phyloP scores from a whole-genome alignment of 2,113 vertebrate genomes.

The Bos taurus region ARS-UCD2.0 NC_037329.1:83300501-83301000 shows the following conservation, averaged over 20 bases:
- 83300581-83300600: background rate
- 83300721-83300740: background rate
- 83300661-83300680: background rate
- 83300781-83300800: background rate
- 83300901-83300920: background rate
- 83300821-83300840: background rate
- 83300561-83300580: background rate
- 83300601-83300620: background rate
- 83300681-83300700: background rate
- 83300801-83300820: background rate
- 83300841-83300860: background rate
- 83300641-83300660: background rate
- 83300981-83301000: background rate
- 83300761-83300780: background rate
- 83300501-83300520: background rate
- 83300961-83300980: background rate
- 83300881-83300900: background rate
- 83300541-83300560: background rate
- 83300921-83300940: background rate
- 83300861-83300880: background rate
- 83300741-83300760: background rate
- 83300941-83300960: background rate
- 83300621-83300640: background rate
- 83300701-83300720: background rate
- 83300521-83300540: background rate